Base-by-base conservation (phyloP, 1,140 invertebrate genomes). In the Papilio machaon region DNA sequence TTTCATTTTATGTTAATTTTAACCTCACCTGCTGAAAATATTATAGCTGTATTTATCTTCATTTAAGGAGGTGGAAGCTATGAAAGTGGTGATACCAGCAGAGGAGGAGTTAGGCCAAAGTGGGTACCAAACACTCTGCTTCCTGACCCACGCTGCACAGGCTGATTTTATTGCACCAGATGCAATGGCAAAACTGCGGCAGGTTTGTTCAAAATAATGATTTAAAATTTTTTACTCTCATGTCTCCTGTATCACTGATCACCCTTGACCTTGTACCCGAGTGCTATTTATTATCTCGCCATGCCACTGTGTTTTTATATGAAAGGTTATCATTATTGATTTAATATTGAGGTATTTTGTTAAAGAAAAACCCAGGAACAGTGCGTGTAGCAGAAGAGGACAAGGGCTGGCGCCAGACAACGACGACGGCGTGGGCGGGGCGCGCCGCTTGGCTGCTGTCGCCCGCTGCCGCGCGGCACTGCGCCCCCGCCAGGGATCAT, bases 161-260 rank as follows among this genome's bases (percentile, higher is more conserved):
- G 97, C 98, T 87, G 98, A 99, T 86, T 99, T 99, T 90, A 99
- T 99, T 89, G 98, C 98, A 1, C 97, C 98, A 17, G 98, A 99
- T 95, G 98, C 98, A 19, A 99, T 99, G 98, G 97, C 98, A n/a
- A 99, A 99, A 94, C 94, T 99, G n/a, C 95, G 98, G 94, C 98
- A 99, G 95, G 98, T 95, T 86, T 13, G 13, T 73, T 67, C 15
- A 58, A 19, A 8, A 19, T 8, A 17, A 6, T 17, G 3, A 58
- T 19, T 43, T 3, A n/a, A 58, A 6, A n/a, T n/a, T 49, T 49
- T 4, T 52, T 15, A 52, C 11, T 52, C 13, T 52, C 13, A 52
- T 52, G 11, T 13, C 49, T 3, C 49, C 5, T 52, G 5, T 7
- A 43, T 43, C 23, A 30, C 13, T 8, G 47, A 13, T 11, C 10